Conservation (phyloP, 2,797 vertebrate genomes). For the Xiphorhynchus erythropygius region DNA sequence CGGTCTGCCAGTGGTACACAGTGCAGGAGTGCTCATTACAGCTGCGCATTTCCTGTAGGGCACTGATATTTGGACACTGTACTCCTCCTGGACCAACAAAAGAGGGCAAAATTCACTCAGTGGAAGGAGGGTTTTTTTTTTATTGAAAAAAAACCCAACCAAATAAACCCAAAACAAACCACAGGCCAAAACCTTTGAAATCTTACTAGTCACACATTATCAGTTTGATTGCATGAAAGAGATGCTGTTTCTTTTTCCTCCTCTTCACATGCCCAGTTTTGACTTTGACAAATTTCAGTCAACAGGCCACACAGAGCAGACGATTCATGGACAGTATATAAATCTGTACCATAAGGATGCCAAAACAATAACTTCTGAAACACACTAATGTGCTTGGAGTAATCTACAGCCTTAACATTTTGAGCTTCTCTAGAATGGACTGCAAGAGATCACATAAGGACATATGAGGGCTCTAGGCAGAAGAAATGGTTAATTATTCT, state of each 20-base stretch:
- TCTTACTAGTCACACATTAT: background rate
- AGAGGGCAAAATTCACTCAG: background rate
- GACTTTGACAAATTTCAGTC: background rate
- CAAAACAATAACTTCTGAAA: background rate
- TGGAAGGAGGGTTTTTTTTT: background rate
- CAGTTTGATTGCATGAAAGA: background rate
- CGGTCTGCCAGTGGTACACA: slow-evolving; percentile 96
- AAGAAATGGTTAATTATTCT: background rate
- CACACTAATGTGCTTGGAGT: background rate
- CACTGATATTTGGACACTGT: slow-evolving; percentile 89
- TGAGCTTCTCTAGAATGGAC: background rate
- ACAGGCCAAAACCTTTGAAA: background rate
- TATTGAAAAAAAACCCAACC: background rate
- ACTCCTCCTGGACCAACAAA: slow-evolving; percentile 80
- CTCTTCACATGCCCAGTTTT: background rate
- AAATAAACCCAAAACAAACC: no score
- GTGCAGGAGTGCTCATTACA: slow-evolving; percentile 96
- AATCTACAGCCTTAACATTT: background rate
- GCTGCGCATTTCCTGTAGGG: slow-evolving; percentile 89
- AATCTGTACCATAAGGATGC: background rate
- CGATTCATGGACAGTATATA: background rate
- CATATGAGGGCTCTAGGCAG: background rate
- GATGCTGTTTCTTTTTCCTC: background rate
- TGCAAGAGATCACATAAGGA: background rate
- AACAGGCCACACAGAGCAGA: background rate